Percentiles rank a stretch among this genome's conserved stretches.
Evolutionary conservation across 2,113 vertebrate genomes (phyloP).

Genomic region (Ovis aries): ARS-UI_Ramb_v3.0 NC_056073.1:5247001-5247500

Average conservation of each 20-base stretch:
- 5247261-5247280: not conserved
- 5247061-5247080: not conserved
- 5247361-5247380: not conserved
- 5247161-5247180: not conserved
- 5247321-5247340: not conserved
- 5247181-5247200: not conserved
- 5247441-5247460: not conserved
- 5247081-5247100: not conserved
- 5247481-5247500: not conserved
- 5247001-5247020: not conserved
- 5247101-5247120: not conserved
- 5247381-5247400: not conserved
- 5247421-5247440: not conserved
- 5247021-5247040: not conserved
- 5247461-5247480: not conserved
- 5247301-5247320: not conserved
- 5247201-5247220: not conserved
- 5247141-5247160: accelerated
- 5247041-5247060: not conserved
- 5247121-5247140: not conserved
- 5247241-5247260: not conserved
- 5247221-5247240: not conserved
- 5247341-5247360: not conserved
- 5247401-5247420: accelerated
- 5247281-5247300: not conserved